Percentiles rank a stretch among this genome's conserved stretches.
Evolutionary conservation across 2,888 invertebrate species (phyloP).

Genomic region (Charanyca ferruginea): DNA sequence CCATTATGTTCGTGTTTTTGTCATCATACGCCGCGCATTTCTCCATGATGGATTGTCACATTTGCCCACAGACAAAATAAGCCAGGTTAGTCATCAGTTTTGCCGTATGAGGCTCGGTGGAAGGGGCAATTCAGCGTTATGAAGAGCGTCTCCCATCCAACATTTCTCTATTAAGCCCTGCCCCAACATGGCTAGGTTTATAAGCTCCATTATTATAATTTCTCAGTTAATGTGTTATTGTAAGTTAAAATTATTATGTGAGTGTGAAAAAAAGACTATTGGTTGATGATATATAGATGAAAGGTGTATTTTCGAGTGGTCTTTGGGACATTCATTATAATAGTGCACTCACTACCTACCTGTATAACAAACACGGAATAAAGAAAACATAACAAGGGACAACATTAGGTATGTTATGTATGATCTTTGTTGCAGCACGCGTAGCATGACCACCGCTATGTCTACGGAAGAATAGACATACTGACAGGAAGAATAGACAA

Average conservation of each 20-base stretch:
- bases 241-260: background rate
- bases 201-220: slow-evolving; percentile 5
- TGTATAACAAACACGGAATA: slow-evolving; percentile 4
- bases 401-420: too few species aligned
- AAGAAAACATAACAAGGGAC: too few species aligned
- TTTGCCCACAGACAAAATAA: background rate
- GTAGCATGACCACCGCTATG: too few species aligned
- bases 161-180: background rate
- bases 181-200: background rate
- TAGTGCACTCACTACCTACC: slow-evolving; percentile 6
- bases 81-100: background rate
- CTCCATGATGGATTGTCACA: background rate
- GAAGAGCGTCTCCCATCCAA: background rate
- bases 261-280: background rate
- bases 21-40: background rate
- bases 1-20: slow-evolving; percentile 1
- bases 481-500: too few species aligned
- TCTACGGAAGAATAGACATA: too few species aligned
- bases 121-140: background rate
- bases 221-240: too few species aligned
- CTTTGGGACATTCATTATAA: background rate
- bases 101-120: background rate
- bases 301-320: background rate
- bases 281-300: slow-evolving; percentile 1
- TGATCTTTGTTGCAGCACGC: slow-evolving; percentile 15